These are phyloP conservation scores for Ciconia stormi DNA, from an alignment of 2,113 vertebrate genomes.

Conservation along the genomic window DNA sequence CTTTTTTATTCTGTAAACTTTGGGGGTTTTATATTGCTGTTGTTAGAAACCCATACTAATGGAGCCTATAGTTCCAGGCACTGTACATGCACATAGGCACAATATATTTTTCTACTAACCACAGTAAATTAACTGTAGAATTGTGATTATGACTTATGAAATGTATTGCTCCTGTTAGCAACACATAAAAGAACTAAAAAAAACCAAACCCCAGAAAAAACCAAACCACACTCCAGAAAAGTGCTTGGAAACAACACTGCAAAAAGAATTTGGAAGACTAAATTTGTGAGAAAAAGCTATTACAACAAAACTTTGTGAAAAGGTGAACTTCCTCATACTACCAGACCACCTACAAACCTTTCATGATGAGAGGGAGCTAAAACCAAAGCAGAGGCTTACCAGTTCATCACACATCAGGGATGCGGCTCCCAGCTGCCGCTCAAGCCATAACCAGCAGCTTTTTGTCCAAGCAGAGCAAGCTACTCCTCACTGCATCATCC, in stretches of 20 bases:
- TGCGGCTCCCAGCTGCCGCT: rapidly evolving
- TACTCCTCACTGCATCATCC: background rate
- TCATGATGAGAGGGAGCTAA: background rate
- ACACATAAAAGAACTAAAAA: background rate
- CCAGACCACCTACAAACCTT: background rate
- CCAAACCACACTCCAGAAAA: background rate
- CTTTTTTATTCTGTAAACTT: background rate
- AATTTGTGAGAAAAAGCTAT: background rate
- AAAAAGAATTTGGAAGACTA: background rate
- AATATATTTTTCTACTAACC: background rate
- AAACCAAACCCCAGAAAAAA: background rate
- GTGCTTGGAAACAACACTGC: background rate
- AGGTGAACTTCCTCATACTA: background rate
- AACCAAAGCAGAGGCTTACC: background rate
- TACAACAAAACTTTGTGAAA: background rate
- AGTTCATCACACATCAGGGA: rapidly evolving
- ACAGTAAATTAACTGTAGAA: background rate
- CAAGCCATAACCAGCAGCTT: background rate
- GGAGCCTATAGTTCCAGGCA: background rate
- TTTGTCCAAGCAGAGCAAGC: background rate
- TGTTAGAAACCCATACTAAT: background rate
- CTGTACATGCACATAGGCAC: background rate
- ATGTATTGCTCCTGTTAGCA: background rate
- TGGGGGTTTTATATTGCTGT: background rate
- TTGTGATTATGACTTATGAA: background rate